Percentiles rank a stretch among this genome's conserved stretches.
Evolutionary conservation across 2,113 vertebrate species (phyloP).

Genomic region (Scopus umbretta): DNA sequence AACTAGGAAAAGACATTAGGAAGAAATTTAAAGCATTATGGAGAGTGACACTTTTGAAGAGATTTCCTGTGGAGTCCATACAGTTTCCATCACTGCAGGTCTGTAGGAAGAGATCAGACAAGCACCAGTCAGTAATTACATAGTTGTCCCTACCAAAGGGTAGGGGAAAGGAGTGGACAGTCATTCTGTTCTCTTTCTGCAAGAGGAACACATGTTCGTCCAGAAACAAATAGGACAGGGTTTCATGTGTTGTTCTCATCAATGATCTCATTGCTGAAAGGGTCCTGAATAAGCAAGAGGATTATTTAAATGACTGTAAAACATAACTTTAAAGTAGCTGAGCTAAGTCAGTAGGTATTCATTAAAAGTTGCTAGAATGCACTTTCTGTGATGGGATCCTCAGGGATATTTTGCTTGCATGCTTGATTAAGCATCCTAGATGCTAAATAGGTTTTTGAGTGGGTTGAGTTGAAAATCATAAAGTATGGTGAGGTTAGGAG

Average conservation of each 20-base stretch:
- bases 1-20: neutral
- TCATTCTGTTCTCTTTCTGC: neutral
- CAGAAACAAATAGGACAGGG: neutral
- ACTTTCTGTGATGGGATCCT: neutral
- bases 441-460: neutral
- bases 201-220: neutral
- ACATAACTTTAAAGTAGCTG: neutral
- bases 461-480: neutral
- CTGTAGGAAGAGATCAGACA: neutral
- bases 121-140: neutral
- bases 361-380: neutral
- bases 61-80: neutral
- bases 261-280: slow-evolving; percentile 53
- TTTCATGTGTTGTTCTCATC: slow-evolving; percentile 45
- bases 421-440: neutral
- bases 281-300: neutral
- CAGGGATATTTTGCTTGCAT: neutral
- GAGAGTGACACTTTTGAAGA: neutral
- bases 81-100: neutral
- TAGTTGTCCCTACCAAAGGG: neutral
- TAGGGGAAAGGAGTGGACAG: neutral
- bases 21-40: neutral
- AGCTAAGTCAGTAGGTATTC: slow-evolving; percentile 15
- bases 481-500: neutral
- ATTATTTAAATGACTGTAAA: slow-evolving; percentile 29